Percentiles rank a stretch among this genome's conserved stretches.
phyloP scores from a whole-genome alignment of 2,888 invertebrate genomes.

The Epiblema foenella region DNA sequence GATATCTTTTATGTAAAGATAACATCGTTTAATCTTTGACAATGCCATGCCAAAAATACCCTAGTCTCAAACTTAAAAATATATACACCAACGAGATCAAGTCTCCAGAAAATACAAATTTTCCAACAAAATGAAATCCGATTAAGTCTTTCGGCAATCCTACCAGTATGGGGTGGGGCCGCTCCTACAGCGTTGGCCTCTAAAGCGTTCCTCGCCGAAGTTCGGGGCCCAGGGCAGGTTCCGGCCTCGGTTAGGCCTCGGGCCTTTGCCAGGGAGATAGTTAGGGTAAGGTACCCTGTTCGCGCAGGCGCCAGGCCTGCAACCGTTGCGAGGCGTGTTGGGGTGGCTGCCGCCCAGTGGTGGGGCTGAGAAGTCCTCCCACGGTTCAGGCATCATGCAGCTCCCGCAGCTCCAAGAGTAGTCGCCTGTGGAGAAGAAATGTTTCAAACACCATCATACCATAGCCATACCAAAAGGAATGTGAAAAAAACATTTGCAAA shows the following conservation, averaged over 20 bases:
- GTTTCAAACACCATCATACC: background rate
- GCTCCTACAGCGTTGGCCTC: constrained; percentile 72
- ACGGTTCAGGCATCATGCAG: constrained; percentile 69
- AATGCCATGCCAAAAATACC: constrained; percentile 2
- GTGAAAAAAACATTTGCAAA: background rate
- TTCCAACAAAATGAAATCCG: constrained; percentile 27
- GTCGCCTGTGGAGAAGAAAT: constrained; percentile 64
- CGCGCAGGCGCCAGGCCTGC: constrained; percentile 69
- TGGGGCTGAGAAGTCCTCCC: constrained; percentile 69
- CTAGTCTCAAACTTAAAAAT: constrained; percentile 28
- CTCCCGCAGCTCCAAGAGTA: constrained; percentile 68
- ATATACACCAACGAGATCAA: constrained; percentile 42
- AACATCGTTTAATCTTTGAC: background rate
- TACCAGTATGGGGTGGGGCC: constrained; percentile 78
- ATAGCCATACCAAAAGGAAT: too few species aligned
- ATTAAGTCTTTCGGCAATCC: constrained; percentile 15
- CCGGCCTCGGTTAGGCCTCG: constrained; percentile 65
- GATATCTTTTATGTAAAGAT: constrained; percentile 13
- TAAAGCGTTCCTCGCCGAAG: constrained; percentile 71
- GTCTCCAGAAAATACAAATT: constrained; percentile 31
- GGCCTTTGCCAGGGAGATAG: constrained; percentile 63
- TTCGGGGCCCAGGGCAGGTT: constrained; percentile 75
- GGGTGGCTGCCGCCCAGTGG: constrained; percentile 66
- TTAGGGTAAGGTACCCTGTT: constrained; percentile 64
- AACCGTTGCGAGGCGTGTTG: constrained; percentile 72